Evolutionary conservation across 2,113 vertebrate species (phyloP).

Genomic region (Stegastes partitus): DNA sequence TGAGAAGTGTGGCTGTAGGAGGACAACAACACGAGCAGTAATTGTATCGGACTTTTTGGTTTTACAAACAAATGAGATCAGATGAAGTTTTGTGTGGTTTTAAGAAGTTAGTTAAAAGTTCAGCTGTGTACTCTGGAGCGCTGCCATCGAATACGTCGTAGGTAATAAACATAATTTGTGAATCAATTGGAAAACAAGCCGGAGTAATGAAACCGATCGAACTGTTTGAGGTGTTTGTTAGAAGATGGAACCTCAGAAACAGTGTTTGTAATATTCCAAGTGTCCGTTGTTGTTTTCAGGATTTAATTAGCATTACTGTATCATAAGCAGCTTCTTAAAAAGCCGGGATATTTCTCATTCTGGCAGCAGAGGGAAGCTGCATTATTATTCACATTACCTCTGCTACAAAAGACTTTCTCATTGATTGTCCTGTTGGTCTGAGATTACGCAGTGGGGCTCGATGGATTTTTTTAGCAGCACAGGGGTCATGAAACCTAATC

Average conservation of each 20-base stretch:
- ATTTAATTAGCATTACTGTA: neutral
- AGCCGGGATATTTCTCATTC: conserved; percentile 8
- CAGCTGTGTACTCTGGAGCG: neutral
- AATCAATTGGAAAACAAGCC: neutral
- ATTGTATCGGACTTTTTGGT: neutral
- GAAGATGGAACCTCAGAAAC: too few relatives aligned
- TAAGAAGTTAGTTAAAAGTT: neutral
- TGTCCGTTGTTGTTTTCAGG: neutral
- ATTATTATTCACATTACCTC: conserved; percentile 42
- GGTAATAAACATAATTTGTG: conserved; percentile 2
- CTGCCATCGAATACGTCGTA: neutral
- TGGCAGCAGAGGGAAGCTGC: conserved; percentile 2
- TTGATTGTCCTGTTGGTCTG: conserved; percentile 67
- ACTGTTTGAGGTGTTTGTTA: conserved; percentile 13
- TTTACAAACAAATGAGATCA: conserved; percentile 1
- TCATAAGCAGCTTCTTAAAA: conserved; percentile 1
- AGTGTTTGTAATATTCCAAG: neutral
- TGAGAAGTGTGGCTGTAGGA: neutral
- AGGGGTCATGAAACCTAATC: conserved; percentile 63
- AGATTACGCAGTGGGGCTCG: conserved; percentile 49
- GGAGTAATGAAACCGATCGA: conserved; percentile 25
- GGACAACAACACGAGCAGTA: neutral
- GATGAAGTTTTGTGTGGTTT: neutral
- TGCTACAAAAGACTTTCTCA: conserved; percentile 52
- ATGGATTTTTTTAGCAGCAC: conserved; percentile 61